These are phyloP conservation scores for Xenopus borealis DNA, from an alignment of 2,113 vertebrate genomes.

Conservation along the genomic window DNA sequence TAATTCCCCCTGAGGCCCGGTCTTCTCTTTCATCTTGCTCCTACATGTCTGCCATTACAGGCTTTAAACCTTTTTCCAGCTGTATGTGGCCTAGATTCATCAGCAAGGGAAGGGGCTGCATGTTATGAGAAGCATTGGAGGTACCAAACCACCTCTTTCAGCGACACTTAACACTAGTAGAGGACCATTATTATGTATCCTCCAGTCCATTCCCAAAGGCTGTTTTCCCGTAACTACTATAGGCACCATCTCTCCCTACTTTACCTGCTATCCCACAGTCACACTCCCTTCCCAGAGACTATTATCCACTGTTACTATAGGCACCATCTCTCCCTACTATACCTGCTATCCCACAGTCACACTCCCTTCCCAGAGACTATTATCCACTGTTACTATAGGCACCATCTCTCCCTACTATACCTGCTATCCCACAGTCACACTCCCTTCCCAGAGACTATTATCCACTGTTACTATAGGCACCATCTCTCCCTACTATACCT, in stretches of 20 bases:
- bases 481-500: no score
- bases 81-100: conserved; percentile 9
- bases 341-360: no score
- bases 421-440: no score
- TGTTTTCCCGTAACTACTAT: background rate
- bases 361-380: no score
- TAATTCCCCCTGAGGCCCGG: background rate
- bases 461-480: no score
- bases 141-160: background rate
- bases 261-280: background rate
- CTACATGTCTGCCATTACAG: conserved; percentile 19
- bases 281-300: no score
- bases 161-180: background rate
- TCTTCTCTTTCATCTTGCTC: conserved; percentile 22
- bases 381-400: no score
- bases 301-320: no score
- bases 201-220: background rate
- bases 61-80: conserved; percentile 30
- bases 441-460: no score
- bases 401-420: no score
- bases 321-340: no score
- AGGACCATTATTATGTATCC: background rate
- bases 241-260: no score
- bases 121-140: background rate
- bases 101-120: background rate